phyloP scores from a whole-genome alignment of 1,140 invertebrate species.

The Periplaneta americana region DNA sequence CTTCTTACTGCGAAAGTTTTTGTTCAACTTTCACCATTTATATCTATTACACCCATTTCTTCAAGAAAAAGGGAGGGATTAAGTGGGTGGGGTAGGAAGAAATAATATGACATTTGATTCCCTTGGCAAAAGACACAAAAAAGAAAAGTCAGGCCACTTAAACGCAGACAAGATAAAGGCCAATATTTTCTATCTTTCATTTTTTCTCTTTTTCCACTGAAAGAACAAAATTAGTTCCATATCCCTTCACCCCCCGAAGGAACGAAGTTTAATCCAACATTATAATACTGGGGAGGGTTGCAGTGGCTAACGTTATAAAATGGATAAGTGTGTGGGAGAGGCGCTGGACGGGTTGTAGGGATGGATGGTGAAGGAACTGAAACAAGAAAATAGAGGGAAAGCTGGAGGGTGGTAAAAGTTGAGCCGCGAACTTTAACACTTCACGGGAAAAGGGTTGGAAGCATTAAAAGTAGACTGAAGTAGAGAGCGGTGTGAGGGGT shows the following conservation, averaged over 20 bases:
- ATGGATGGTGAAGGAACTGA: neutral
- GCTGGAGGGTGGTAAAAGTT: neutral
- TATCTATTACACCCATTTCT: neutral
- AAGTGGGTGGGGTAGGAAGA: neutral
- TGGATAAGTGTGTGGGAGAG: neutral
- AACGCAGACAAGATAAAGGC: neutral
- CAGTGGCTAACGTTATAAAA: neutral
- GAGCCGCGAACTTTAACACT: neutral
- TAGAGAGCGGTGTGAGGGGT: neutral
- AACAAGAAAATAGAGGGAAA: neutral
- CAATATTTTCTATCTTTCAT: neutral
- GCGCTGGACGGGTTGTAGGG: neutral
- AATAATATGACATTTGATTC: neutral
- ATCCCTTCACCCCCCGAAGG: neutral
- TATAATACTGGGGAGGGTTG: neutral
- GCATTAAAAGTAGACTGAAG: neutral
- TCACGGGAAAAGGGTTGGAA: neutral
- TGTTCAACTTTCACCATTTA: neutral
- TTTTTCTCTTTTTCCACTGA: neutral
- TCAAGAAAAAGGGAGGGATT: too few species aligned
- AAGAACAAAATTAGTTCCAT: neutral
- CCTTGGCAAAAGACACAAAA: neutral
- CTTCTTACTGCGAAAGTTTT: neutral
- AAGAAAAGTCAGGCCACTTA: neutral
- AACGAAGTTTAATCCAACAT: neutral